phyloP scores from a whole-genome alignment of 2,888 invertebrate species.

The Aromia moschata region DNA sequence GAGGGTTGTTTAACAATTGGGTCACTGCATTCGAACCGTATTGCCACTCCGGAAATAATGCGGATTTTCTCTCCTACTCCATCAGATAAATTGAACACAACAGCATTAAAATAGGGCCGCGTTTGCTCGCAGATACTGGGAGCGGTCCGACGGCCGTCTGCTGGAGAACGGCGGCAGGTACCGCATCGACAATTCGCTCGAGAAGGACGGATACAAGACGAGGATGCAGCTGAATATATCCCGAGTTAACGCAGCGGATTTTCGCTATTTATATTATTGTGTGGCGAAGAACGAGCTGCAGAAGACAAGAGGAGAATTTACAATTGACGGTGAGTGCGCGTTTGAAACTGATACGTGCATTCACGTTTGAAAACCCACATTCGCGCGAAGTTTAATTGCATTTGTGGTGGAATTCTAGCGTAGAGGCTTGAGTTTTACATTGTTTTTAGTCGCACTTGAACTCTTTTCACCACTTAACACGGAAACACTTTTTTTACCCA shows the following conservation, averaged over 20 bases:
- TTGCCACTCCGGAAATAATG: neutral
- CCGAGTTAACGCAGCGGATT: constrained; percentile 73
- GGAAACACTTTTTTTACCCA: no score
- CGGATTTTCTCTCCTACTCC: neutral
- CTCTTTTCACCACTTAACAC: no score
- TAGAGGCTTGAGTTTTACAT: no score
- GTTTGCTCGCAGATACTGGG: constrained; percentile 81
- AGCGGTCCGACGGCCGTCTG: constrained; percentile 77
- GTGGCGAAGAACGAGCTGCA: constrained; percentile 86
- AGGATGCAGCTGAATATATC: constrained; percentile 83
- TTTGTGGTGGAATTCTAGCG: no score
- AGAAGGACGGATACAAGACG: constrained; percentile 70
- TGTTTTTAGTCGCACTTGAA: no score
- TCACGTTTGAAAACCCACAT: no score
- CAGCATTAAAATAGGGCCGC: neutral
- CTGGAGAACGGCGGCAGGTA: constrained; percentile 75
- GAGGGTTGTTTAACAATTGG: no score
- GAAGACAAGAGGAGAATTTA: constrained; percentile 78
- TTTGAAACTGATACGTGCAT: no score
- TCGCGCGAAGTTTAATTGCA: no score
- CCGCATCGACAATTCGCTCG: constrained; percentile 67
- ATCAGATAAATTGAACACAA: neutral
- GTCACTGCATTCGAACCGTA: neutral
- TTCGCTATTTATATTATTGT: constrained; percentile 79
- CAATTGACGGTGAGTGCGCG: constrained; percentile 69